phyloP scores from a whole-genome alignment of 1,140 invertebrate genomes.

The Octopus bimaculoides region DNA sequence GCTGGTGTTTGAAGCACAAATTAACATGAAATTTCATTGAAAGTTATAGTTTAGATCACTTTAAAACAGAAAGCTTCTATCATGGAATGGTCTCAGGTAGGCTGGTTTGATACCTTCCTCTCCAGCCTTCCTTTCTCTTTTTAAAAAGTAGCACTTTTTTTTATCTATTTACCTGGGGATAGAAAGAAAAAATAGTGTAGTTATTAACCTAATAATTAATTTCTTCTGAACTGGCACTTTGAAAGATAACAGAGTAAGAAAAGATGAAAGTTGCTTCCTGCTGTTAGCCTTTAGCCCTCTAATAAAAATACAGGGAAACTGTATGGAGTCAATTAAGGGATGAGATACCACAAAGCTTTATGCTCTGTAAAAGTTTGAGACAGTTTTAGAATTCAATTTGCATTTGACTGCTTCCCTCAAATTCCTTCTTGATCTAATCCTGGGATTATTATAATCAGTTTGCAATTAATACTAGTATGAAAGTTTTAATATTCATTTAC shows the following conservation, averaged over 20 bases:
- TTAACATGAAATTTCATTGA: too few species aligned
- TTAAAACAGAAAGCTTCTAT: too few species aligned
- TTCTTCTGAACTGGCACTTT: neutral
- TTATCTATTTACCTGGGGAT: neutral
- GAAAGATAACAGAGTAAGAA: neutral
- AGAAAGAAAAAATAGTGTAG: neutral
- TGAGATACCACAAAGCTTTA: neutral
- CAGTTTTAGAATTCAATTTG: neutral
- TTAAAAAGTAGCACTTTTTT: neutral
- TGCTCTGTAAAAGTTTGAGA: neutral
- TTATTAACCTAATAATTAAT: slow-evolving; percentile 8
- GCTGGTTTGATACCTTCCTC: neutral
- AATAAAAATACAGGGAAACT: neutral
- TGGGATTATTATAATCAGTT: neutral
- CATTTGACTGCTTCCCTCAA: slow-evolving; percentile 3
- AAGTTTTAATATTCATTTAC: neutral
- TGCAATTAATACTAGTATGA: neutral
- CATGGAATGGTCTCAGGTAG: too few species aligned
- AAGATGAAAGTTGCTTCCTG: slow-evolving; percentile 2
- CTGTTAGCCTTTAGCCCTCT: neutral
- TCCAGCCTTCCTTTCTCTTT: neutral
- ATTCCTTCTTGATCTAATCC: neutral
- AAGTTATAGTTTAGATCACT: too few species aligned
- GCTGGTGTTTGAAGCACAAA: too few species aligned
- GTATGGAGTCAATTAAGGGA: slow-evolving; percentile 6